phyloP scores from a whole-genome alignment of 2,113 vertebrate genomes.

The Coptodon bakossiorum region DNA sequence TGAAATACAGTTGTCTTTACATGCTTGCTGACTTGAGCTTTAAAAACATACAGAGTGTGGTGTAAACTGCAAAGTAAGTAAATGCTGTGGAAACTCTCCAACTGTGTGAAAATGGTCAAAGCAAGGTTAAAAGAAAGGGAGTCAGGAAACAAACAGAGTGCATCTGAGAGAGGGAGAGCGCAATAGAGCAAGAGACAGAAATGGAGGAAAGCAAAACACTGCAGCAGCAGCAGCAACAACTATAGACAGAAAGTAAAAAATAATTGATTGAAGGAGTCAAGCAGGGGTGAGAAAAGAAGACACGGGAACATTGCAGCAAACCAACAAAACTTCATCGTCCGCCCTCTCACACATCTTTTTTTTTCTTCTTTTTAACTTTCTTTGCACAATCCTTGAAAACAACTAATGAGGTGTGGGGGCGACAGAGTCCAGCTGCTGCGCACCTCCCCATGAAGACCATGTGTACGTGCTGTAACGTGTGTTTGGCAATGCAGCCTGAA shows the following conservation, averaged over 20 bases:
- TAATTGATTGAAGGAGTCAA: constrained; percentile 34
- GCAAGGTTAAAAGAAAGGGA: background rate
- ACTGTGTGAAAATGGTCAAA: background rate
- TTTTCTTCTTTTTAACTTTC: background rate
- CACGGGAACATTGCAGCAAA: background rate
- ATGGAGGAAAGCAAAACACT: background rate
- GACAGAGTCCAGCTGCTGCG: background rate
- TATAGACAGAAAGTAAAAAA: background rate
- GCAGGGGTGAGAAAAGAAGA: background rate
- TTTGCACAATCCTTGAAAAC: constrained; percentile 5
- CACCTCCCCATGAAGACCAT: background rate
- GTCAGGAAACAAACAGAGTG: background rate
- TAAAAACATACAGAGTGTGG: background rate
- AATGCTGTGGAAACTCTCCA: background rate
- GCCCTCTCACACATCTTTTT: background rate
- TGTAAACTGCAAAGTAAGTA: background rate
- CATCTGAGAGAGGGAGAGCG: background rate
- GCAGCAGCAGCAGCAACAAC: background rate
- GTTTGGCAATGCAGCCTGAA: background rate
- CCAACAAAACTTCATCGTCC: background rate
- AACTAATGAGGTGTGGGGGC: constrained; percentile 29
- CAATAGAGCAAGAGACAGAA: background rate
- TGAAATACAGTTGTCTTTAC: background rate
- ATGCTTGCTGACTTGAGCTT: background rate
- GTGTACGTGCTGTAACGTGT: background rate